Base-by-base conservation (phyloP, 1,140 invertebrate species). In the Hypsibius dujardini region DNA sequence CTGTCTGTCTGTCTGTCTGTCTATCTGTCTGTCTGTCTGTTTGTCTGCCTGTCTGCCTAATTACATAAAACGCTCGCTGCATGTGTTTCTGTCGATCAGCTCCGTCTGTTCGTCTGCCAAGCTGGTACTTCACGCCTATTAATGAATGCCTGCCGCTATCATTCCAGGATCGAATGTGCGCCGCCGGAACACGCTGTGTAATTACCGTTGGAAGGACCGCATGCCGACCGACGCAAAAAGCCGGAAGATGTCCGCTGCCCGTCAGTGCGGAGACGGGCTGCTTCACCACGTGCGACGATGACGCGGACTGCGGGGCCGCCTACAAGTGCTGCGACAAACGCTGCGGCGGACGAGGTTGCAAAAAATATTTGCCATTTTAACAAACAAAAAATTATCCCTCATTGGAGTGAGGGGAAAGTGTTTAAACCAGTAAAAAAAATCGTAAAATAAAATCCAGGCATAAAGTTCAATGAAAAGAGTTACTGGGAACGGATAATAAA, bases 401-500 rank as follows among this genome's bases (percentile, higher is more conserved):
- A n/a, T n/a, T n/a, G n/a, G n/a, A n/a, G n/a, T n/a, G n/a, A n/a
- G n/a, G n/a, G n/a, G n/a, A n/a, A n/a, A n/a, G n/a, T n/a, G n/a
- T n/a, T n/a, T n/a, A n/a, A n/a, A n/a, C n/a, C n/a, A n/a, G n/a
- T n/a, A n/a, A n/a, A n/a, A n/a, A n/a, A n/a, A n/a, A n/a, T n/a
- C n/a, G n/a, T n/a, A n/a, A n/a, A 69, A 62, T 42, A 71, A 71
- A 71, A 1, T 72, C 47, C 62, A 47, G 71, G 91, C 7, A 7
- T 7, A 7, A 56, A 56, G 7, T 67, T 67, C 62, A 7, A 67
- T 7, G 3, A 67, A 42, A 67, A 67, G 7, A 42, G 42, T 7
- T 14, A 42, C 62, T 3, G 62, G 7, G 7, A 14, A n/a, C 62
- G 90, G 72, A 93, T 83, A 76, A 95, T 92, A 78, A 95, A 92